Percentiles rank a stretch among this genome's conserved stretches.
These are phyloP conservation scores for Acanthurus tractus DNA, from an alignment of 2,797 vertebrate genomes.

Conservation along the genomic window DNA sequence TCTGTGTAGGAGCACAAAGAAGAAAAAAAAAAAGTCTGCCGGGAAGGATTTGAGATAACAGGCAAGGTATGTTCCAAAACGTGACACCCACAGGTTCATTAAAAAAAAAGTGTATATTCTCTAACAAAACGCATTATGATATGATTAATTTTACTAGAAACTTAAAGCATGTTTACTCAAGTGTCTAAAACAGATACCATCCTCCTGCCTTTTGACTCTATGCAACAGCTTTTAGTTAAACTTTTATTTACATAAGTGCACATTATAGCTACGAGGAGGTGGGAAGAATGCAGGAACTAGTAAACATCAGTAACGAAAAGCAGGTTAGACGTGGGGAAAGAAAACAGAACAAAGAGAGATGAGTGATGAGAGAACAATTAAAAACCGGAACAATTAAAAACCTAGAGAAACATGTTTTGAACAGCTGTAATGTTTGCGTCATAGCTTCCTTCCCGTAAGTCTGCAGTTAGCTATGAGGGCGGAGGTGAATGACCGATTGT, in stretches of 20 bases:
- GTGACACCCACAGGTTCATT: conserved; percentile 29
- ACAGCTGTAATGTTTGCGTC: conserved; percentile 49
- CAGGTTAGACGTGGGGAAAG: conserved; percentile 26
- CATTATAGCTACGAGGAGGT: conserved; percentile 18
- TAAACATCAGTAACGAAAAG: conserved; percentile 43
- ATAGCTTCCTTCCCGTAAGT: conserved; percentile 49
- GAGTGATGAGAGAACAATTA: conserved; percentile 51
- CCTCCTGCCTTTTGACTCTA: conserved; percentile 31
- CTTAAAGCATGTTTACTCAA: conserved; percentile 5
- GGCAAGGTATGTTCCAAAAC: conserved; percentile 36
- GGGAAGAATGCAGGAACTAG: conserved; percentile 45
- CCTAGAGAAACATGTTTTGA: conserved; percentile 41
- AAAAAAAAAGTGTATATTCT: conserved; percentile 6
- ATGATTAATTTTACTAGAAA: conserved; percentile 21
- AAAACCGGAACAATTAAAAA: conserved; percentile 70
- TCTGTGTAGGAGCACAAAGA: conserved; percentile 41
- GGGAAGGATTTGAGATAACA: conserved; percentile 39
- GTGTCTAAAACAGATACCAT: conserved; percentile 4
- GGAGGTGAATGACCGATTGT: conserved; percentile 71
- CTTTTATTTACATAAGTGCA: conserved; percentile 17
- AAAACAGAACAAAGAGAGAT: conserved; percentile 49
- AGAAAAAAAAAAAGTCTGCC: conserved; percentile 21
- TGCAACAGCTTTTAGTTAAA: background rate
- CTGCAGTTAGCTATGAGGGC: conserved; percentile 40
- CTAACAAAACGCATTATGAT: conserved; percentile 20